These are phyloP conservation scores for Pelecanoides urinatrix DNA, from an alignment of 2,113 vertebrate genomes.

Conservation along the genomic window DNA sequence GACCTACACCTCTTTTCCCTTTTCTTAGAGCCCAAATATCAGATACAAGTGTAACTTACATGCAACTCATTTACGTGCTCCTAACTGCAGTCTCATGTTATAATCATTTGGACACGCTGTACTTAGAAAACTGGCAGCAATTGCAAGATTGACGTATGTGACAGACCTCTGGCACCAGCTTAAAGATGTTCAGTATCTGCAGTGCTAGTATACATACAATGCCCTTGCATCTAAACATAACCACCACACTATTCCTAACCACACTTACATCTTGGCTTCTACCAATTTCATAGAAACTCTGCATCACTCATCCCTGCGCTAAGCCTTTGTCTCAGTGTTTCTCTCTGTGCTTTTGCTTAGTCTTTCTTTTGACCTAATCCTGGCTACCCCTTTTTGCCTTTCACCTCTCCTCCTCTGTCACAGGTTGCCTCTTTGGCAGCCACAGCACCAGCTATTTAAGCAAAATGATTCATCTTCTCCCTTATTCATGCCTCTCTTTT, in stretches of 20 bases:
- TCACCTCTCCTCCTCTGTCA: background rate
- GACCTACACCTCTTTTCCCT: background rate
- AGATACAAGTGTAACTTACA: background rate
- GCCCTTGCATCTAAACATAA: background rate
- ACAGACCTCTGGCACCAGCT: conserved; percentile 20
- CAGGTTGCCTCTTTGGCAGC: background rate
- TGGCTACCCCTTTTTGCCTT: background rate
- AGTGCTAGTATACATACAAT: background rate
- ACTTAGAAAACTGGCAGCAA: background rate
- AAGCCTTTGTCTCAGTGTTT: background rate
- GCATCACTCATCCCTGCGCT: background rate
- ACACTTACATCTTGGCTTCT: background rate
- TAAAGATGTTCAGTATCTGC: background rate
- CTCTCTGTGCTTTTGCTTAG: background rate
- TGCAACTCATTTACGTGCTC: background rate
- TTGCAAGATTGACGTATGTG: background rate
- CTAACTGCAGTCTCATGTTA: background rate
- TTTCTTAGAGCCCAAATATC: background rate
- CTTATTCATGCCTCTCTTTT: background rate
- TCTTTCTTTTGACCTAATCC: background rate
- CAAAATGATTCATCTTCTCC: background rate
- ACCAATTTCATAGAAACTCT: background rate
- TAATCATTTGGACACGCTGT: background rate
- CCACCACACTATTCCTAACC: background rate
- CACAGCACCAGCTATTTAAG: background rate